Base-by-base conservation (phyloP, 2,888 invertebrate species). In the Microctonus hyperodae region DNA sequence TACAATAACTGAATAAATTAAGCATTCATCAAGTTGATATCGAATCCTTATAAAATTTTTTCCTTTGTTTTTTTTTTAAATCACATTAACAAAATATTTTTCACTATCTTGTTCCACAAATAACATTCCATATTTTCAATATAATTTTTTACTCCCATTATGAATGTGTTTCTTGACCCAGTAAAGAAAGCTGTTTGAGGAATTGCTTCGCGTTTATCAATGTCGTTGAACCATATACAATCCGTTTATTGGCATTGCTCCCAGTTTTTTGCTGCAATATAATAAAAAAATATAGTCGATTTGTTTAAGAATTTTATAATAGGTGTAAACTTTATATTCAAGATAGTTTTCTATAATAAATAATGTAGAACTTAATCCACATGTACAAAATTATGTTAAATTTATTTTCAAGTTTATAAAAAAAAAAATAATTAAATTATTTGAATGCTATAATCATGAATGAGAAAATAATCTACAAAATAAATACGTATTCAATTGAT, bases 211-310 rank as follows among this genome's bases (percentile, higher is more conserved):
- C 96, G 86, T 96, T 98, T 73, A 93, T 92, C 70, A 99, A 87
- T 51, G 98, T 96, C 31, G 98, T 96, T 69, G 96, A 92, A 44
- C 99, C 99, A 83, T 99, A 99, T 64, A 96, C 92, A 69, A 99
- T 92, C 81, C 93, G 90, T 83, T 93, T 92, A 11, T 88, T 85
- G 66, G 88, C 88, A 53, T 91, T 92, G 70, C 90, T 87, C 9
- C 89, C 87, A 70, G 89, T 89, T 82, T 92, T 92, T 87, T 92
- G 92, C 90, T 92, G 84, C 58, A 87, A 88, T 37, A n/a, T n/a
- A n/a, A n/a, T n/a, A n/a, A n/a, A n/a, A n/a, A n/a, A n/a, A n/a
- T n/a, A n/a, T n/a, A n/a, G n/a, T n/a, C n/a, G n/a, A n/a, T n/a
- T n/a, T n/a, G n/a, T n/a, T n/a, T n/a, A n/a, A n/a, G n/a, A n/a